phyloP scores from a whole-genome alignment of 2,888 invertebrate species.

The Apamea anceps region DNA sequence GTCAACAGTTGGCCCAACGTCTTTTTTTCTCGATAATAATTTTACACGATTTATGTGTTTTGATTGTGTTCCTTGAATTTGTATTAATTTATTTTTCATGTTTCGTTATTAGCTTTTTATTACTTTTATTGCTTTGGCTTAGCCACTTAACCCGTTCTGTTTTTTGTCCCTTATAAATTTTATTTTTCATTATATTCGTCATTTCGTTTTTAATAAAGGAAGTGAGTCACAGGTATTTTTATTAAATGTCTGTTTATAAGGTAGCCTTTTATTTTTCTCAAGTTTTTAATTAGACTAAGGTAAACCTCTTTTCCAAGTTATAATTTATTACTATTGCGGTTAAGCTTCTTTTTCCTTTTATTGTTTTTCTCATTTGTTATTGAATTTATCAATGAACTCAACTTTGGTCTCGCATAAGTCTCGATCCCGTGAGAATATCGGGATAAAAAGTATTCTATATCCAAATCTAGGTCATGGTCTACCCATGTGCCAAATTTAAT shows the following conservation, averaged over 20 bases:
- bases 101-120: slow-evolving; percentile 61
- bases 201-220: slow-evolving; percentile 51
- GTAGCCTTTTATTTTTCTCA: slow-evolving; percentile 9
- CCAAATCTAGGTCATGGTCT: background rate
- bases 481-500: background rate
- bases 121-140: slow-evolving; percentile 57
- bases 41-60: slow-evolving; percentile 83
- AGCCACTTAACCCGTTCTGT: slow-evolving; percentile 66
- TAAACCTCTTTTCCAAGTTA: slow-evolving; percentile 12
- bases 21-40: slow-evolving; percentile 79
- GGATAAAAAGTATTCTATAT: background rate
- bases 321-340: slow-evolving; percentile 10
- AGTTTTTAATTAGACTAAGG: slow-evolving; percentile 30
- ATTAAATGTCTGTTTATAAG: slow-evolving; percentile 12
- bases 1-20: slow-evolving; percentile 86
- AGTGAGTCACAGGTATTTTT: slow-evolving; percentile 54
- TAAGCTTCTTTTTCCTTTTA: background rate
- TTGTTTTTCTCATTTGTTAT: background rate
- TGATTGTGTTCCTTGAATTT: slow-evolving; percentile 75
- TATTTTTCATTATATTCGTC: slow-evolving; percentile 55
- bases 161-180: slow-evolving; percentile 58
- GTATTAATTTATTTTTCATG: slow-evolving; percentile 71
- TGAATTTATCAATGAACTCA: background rate
- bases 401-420: background rate
- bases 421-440: background rate